Base-by-base conservation (phyloP, 1,140 invertebrate species). In the Philopotamus ludificatus region DNA sequence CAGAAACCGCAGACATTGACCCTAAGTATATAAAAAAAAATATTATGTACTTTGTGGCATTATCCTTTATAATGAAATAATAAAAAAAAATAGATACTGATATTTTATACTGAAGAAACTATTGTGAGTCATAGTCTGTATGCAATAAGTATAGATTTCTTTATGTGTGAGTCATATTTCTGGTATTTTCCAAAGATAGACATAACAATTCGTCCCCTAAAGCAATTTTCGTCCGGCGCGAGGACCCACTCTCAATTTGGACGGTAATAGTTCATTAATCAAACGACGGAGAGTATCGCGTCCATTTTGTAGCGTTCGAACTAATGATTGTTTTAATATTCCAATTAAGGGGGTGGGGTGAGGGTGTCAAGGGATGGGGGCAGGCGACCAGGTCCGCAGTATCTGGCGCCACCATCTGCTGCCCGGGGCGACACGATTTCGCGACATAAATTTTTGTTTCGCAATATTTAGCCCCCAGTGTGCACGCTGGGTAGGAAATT, bases 401-500 rank as follows among this genome's bases (percentile, higher is more conserved):
- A n/a, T n/a, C n/a, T n/a, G n/a, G n/a, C 28, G 12, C 4, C 18
- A 20, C 44, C 44, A 47, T 47, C 44, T 47, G 44, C 15, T 16
- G 18, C 4, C 18, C n/a, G n/a, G 44, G 18, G 44, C 4, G 44
- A 47, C 18, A 16, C 3, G 28, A 34, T 4, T 12, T 4, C 4
- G 28, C 12, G 28, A 7, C 12, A 34, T 34, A 34, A 34, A 34
- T 7, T 34, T 34, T 34, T 12, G 28, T 12, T 12, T 12, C 28
- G 28, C 4, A 34, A 34, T 34, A 34, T 34, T 34, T 34, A 34
- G 28, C 28, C 28, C 28, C 22, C 12, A 25, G 15, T 12, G 23
- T 18, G 47, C 47, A 10, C 20, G 51, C 25, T 16, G 25, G 41
- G 53, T n/a, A 34, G 25, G 28, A 57, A 57, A 57, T 57, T 57